Evolutionary conservation across 2,113 vertebrate species (phyloP).

Genomic region (Ammodramus savannarum): DNA sequence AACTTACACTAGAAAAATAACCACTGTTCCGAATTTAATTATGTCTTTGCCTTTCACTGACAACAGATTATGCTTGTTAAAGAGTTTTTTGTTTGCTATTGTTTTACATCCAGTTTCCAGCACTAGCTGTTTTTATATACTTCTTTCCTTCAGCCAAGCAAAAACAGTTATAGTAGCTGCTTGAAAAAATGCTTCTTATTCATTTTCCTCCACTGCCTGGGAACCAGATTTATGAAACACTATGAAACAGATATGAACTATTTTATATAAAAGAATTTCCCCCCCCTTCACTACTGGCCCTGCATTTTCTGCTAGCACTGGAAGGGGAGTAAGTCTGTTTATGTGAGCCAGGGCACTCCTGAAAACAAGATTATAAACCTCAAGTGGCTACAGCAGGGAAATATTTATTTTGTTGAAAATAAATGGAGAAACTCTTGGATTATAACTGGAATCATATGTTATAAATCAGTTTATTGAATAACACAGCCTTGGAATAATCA

Average conservation of each 20-base stretch:
- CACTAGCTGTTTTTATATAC: not conserved
- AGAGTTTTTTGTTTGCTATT: constrained; percentile 21
- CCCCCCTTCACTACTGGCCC: not conserved
- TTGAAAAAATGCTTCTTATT: not conserved
- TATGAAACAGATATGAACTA: constrained; percentile 33
- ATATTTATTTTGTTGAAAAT: constrained; percentile 62
- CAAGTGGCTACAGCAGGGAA: constrained; percentile 45
- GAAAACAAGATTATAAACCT: constrained; percentile 63
- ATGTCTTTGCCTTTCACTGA: constrained; percentile 16
- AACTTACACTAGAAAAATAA: constrained; percentile 8
- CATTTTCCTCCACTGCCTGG: constrained; percentile 25
- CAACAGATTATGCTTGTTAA: constrained; percentile 25
- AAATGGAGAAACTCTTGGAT: constrained; percentile 58
- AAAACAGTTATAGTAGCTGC: not conserved
- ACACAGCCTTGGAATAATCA: constrained; percentile 27
- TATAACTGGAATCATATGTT: constrained; percentile 53
- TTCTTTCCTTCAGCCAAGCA: constrained; percentile 10
- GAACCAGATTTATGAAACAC: constrained; percentile 44
- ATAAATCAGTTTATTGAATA: constrained; percentile 59
- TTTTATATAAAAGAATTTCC: constrained; percentile 41
- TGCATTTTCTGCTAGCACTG: constrained; percentile 27
- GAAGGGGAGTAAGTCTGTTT: constrained; percentile 11
- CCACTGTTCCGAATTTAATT: not conserved
- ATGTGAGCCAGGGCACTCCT: constrained; percentile 4
- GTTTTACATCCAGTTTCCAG: constrained; percentile 16